Conservation (phyloP, 2,888 invertebrate genomes). For the Philereme vetulata region DNA sequence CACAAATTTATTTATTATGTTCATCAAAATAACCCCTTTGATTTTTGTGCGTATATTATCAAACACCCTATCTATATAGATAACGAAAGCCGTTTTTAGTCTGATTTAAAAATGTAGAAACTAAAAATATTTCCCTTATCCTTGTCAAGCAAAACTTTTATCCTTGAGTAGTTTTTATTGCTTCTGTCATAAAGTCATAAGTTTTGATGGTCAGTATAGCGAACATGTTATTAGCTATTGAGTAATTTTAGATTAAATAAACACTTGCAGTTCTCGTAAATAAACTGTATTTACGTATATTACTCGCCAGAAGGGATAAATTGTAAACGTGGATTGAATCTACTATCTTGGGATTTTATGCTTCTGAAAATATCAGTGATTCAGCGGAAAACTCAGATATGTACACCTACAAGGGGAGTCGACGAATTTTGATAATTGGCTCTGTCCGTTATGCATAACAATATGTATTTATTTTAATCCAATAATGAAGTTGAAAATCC, state of each 20-base stretch:
- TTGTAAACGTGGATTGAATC: conserved; percentile 16
- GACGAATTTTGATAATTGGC: no score
- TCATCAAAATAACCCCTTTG: no score
- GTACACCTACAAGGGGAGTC: no score
- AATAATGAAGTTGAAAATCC: no score
- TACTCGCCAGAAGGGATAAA: conserved; percentile 10
- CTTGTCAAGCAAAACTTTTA: not conserved
- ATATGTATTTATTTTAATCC: no score
- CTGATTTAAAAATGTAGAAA: no score
- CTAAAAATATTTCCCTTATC: not conserved
- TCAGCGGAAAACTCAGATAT: conserved; percentile 6
- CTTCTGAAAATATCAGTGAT: conserved; percentile 10
- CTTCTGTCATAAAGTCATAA: conserved; percentile 6
- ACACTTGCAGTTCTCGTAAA: conserved; percentile 11
- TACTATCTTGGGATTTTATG: conserved; percentile 8
- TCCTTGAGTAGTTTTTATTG: not conserved
- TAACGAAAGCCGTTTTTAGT: no score
- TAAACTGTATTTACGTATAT: no score
- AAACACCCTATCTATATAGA: no score
- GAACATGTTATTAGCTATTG: not conserved
- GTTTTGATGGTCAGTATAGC: not conserved
- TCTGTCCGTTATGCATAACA: no score
- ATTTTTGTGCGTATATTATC: no score
- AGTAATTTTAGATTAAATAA: conserved; percentile 16
- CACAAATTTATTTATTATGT: no score